These are phyloP conservation scores for Drosophila vallismaia DNA, from an alignment of 2,888 invertebrate genomes.

Conservation along the genomic window DNA sequence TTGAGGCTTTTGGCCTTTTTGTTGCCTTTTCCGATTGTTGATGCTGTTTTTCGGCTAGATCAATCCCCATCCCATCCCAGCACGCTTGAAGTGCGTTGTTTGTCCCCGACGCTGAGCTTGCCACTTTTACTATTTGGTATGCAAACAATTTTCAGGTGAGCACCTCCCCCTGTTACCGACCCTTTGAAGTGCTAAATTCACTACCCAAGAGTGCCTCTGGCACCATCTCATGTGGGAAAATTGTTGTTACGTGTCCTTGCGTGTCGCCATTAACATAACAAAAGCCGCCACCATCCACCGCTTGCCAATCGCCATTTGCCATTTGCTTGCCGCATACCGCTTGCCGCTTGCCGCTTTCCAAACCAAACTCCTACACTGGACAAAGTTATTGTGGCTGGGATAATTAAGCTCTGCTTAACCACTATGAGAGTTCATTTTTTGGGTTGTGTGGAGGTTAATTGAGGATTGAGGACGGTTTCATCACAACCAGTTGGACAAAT, in stretches of 20 bases:
- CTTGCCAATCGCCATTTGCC: slow-evolving; percentile 8
- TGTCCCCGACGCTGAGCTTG: slow-evolving; percentile 52
- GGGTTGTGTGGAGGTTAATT: neutral
- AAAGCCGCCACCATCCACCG: slow-evolving; percentile 48
- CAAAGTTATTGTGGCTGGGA: neutral
- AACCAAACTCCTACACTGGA: slow-evolving; percentile 2
- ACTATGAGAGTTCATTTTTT: neutral
- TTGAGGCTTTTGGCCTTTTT: slow-evolving; percentile 31
- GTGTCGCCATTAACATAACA: slow-evolving; percentile 72
- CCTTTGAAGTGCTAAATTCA: slow-evolving; percentile 66
- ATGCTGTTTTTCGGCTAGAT: slow-evolving; percentile 48
- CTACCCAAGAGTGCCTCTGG: slow-evolving; percentile 50
- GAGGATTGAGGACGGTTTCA: neutral
- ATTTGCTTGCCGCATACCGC: slow-evolving; percentile 7
- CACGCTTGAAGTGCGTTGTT: slow-evolving; percentile 63
- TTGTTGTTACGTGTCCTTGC: slow-evolving; percentile 70
- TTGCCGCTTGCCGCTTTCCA: slow-evolving; percentile 20
- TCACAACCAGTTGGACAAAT: neutral
- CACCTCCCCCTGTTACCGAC: slow-evolving; percentile 11
- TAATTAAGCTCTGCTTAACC: too few species aligned
- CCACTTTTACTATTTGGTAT: slow-evolving; percentile 76
- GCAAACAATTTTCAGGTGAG: slow-evolving; percentile 66
- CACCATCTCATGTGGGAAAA: slow-evolving; percentile 57
- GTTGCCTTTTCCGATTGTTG: slow-evolving; percentile 12
- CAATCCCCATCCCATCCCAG: slow-evolving; percentile 45